Evolutionary conservation across 2,113 vertebrate species (phyloP).

Genomic region (Rostratula benghalensis): DNA sequence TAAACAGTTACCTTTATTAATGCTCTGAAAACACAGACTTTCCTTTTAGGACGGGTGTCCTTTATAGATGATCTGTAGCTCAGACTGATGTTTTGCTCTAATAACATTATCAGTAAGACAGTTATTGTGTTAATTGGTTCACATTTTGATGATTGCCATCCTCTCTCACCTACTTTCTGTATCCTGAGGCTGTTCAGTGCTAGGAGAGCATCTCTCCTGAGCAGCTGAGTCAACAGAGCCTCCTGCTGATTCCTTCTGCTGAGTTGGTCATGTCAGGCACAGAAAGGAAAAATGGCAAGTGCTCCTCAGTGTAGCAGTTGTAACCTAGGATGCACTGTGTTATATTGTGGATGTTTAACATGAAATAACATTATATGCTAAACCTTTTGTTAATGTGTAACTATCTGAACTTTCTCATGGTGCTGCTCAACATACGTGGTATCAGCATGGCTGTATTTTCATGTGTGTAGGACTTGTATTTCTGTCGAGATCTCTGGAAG

Average conservation of each 20-base stretch:
- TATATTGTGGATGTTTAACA: not conserved
- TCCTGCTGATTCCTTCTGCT: not conserved
- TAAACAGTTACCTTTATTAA: not conserved
- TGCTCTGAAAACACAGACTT: not conserved
- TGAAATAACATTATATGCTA: not conserved
- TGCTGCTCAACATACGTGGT: no score
- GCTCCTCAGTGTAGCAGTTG: not conserved
- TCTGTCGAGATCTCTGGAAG: not conserved
- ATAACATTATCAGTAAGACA: not conserved
- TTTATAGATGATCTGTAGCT: not conserved
- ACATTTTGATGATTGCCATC: not conserved
- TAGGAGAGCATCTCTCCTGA: not conserved
- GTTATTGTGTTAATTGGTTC: not conserved
- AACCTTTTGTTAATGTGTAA: not conserved
- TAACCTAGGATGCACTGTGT: not conserved
- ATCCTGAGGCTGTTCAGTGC: not conserved
- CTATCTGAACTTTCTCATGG: not conserved
- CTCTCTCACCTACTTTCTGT: not conserved
- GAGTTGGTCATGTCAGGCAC: no score
- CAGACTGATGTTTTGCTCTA: not conserved
- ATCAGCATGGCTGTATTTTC: not conserved
- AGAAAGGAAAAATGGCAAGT: not conserved
- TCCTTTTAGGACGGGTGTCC: not conserved
- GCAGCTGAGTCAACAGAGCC: not conserved
- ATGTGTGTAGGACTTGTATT: not conserved